Base-by-base conservation (phyloP, 2,113 vertebrate genomes). In the Apistogramma diplotaenia region DNA sequence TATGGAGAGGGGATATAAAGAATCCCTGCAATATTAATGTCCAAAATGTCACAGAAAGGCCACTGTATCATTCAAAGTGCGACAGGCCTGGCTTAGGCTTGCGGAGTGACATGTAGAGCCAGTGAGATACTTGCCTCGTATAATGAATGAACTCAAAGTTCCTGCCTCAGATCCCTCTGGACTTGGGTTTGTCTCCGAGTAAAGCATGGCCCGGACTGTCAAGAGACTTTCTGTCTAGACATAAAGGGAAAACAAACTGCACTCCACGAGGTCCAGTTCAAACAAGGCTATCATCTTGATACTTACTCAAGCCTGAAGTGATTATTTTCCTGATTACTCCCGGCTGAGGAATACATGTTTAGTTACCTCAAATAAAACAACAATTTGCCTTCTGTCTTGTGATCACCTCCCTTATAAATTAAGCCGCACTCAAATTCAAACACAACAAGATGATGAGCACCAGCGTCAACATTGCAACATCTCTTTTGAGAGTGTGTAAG, bases 1-100 rank as follows among this genome's bases (percentile, higher is more conserved):
- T 80, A 72, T 74, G 74, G 72, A 93, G 92, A 89, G 82, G 76
- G 92, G 94, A 95, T 96, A 93, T 88, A 93, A 91, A 91, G 92
- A 96, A 95, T 96, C 91, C 90, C 85, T 4, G 72, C 95, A 92
- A 89, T 95, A 96, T 95, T 93, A 96, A 94, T 90, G 83, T 96
- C 94, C 95, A 95, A 96, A 97, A 96, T 96, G 96, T 96, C 95
- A 95, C 84, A 93, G 92, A 85, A 93, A 94, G 93, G 90, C 95
- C 84, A 87, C 1, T 2, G 85, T 77, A 83, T 89, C 85, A 67
- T 89, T 90, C 74, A 86, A 81, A 89, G 78, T 21, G 49, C 31
- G 10, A 53, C 51, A 65, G 77, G 56, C 72, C 79, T 75, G 79
- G 77, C 43, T 74, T 95, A 93, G 93, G 92, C 92, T 71, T 85